Evolutionary conservation across 2,113 vertebrate species (phyloP).

Genomic region (Pluvialis apricaria): DNA sequence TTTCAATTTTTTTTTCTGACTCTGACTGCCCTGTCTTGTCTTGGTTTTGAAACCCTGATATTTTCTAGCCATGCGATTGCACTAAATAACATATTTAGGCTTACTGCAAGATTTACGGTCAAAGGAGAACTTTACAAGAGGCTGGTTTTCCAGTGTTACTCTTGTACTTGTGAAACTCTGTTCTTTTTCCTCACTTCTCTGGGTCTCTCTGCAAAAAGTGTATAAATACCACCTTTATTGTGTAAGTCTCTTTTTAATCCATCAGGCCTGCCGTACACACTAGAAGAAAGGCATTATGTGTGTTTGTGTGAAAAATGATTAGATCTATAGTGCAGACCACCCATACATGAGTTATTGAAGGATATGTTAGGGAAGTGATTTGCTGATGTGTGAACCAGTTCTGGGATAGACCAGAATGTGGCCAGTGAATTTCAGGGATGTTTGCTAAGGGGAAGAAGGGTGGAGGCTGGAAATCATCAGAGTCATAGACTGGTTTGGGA

Average conservation of each 20-base stretch:
- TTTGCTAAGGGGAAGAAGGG: background rate
- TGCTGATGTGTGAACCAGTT: background rate
- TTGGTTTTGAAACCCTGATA: background rate
- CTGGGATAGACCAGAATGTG: background rate
- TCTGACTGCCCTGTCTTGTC: background rate
- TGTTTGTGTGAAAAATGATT: background rate
- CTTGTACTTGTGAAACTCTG: background rate
- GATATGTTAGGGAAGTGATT: background rate
- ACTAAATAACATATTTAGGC: background rate
- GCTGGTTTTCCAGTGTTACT: background rate
- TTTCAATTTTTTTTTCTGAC: background rate
- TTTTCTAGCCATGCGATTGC: background rate
- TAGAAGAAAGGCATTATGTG: background rate
- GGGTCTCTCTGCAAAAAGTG: background rate
- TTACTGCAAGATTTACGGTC: background rate
- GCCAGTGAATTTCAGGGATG: background rate
- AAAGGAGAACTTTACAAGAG: background rate
- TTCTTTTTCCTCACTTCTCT: background rate
- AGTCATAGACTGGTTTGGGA: background rate
- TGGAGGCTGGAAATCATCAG: background rate
- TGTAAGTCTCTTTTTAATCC: background rate
- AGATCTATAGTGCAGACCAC: background rate
- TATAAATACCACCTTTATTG: background rate
- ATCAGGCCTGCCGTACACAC: background rate
- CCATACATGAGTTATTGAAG: background rate